Evolutionary conservation across 2,797 vertebrate species (phyloP).

Genomic region (Acipenser ruthenus): DNA sequence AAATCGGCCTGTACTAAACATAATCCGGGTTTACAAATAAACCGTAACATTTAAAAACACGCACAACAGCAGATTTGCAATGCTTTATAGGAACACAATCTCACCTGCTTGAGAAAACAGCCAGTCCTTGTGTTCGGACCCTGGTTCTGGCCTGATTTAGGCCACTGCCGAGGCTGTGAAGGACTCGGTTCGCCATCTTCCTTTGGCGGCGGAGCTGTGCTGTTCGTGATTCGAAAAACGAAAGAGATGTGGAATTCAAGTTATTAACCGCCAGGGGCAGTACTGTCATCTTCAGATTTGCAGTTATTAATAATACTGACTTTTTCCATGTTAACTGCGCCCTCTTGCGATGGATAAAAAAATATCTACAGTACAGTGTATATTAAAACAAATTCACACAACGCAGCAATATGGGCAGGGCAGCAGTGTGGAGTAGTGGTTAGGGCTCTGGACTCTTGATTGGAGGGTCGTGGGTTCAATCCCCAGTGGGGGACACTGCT

Average conservation of each 20-base stretch:
- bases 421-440: no score
- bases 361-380: neutral
- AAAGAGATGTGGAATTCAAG: neutral
- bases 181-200: slow-evolving; percentile 80
- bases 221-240: neutral
- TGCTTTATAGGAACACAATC: slow-evolving; percentile 6
- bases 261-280: slow-evolving; percentile 12
- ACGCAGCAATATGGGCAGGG: no score
- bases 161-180: slow-evolving; percentile 56
- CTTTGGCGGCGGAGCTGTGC: slow-evolving; percentile 8
- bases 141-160: slow-evolving; percentile 43
- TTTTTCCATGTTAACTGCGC: no score
- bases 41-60: neutral
- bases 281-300: neutral
- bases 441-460: no score
- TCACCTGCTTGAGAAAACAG: slow-evolving; percentile 56
- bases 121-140: slow-evolving; percentile 36
- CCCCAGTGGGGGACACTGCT: no score
- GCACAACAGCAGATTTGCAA: no score
- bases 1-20: slow-evolving; percentile 7
- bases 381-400: neutral
- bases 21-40: neutral
- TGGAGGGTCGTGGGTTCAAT: no score
- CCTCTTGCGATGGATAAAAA: neutral
- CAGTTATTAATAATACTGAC: no score